A percentile compares a stretch with the other conserved stretches of the same genome.
Conservation (phyloP, 2,797 vertebrate genomes). For the Benthosema pterotum region DNA sequence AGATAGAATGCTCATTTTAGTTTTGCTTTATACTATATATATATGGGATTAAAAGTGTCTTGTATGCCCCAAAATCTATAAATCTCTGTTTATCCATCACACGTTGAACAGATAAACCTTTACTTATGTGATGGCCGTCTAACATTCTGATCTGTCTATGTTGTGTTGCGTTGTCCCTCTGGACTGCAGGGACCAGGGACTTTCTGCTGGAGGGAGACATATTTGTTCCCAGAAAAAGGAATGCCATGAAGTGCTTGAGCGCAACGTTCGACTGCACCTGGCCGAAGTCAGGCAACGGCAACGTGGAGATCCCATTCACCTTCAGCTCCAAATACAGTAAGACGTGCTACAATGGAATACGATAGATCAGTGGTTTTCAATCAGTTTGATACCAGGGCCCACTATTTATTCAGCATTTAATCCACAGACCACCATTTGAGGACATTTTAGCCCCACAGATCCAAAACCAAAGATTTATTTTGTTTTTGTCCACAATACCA, state of each 20-base stretch:
- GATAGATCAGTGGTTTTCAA: too few relatives aligned
- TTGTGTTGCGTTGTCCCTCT: background rate
- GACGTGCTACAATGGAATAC: constrained; percentile 3
- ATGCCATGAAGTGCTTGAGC: constrained; percentile 43
- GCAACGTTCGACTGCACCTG: constrained; percentile 35
- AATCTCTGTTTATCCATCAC: too few relatives aligned
- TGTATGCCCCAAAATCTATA: too few relatives aligned
- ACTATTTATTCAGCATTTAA: too few relatives aligned
- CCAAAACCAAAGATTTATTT: too few relatives aligned
- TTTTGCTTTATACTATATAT: too few relatives aligned
- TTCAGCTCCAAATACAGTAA: constrained; percentile 49
- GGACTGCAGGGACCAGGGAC: constrained; percentile 30
- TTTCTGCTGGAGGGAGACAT: constrained; percentile 59
- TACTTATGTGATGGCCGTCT: background rate
- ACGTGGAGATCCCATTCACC: constrained; percentile 40
- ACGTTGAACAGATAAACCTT: background rate
- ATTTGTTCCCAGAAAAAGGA: constrained; percentile 40
- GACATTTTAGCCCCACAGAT: too few relatives aligned
- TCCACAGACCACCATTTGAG: too few relatives aligned
- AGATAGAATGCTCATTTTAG: too few relatives aligned
- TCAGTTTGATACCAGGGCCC: too few relatives aligned
- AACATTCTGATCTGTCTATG: background rate
- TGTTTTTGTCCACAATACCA: too few relatives aligned
- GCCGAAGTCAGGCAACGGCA: constrained; percentile 46
- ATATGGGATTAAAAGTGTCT: too few relatives aligned